Base-by-base conservation (phyloP, 2,113 vertebrate species). In the Pipa parva region DNA sequence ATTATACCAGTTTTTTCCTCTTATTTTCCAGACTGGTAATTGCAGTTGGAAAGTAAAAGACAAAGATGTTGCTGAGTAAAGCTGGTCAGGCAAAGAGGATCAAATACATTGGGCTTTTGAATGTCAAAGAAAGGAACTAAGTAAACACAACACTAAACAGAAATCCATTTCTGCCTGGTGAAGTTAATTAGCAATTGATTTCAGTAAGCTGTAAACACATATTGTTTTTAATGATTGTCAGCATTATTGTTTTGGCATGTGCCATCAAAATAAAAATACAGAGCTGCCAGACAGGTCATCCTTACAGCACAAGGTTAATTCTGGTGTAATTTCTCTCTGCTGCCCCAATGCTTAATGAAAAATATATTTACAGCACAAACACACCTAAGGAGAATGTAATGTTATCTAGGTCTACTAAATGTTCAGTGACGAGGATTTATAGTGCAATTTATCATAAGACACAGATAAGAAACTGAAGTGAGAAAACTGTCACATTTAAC, bases 151-250 rank as follows among this genome's bases (percentile, higher is more conserved):
- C 76, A 28, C 59, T 78, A 84, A 85, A 76, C 57, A 82, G 63
- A 83, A 81, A 79, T 76, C 70, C 10, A 76, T 82, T 77, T 77
- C 55, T 80, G 77, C 78, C 77, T 78, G 73, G 66, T 77, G 75
- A 73, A 85, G 74, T 84, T 83, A 85, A 85, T 88, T 86, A 84
- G 71, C 68, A 81, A 81, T 80, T 83, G 78, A 85, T 81, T 86
- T 79, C 78, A 67, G 78, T 56, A 63, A 73, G 37, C 71, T 79
- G 75, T 77, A 80, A 81, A 81, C 76, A 75, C 62, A 77, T 77
- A 76, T 77, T 81, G 60, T 57, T 75, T 31, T 63, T 81, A 80
- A 83, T 77, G 55, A 81, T 78, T 83, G 67, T 76, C 59, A 78
- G 57, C 37, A 72, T 2, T 56, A 68, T 60, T 78, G 77, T 79